Evolutionary conservation across 2,888 invertebrate genomes (phyloP), one percentile per base, ranked within the genome.

Genomic region (Chrysodeixis includens): DNA sequence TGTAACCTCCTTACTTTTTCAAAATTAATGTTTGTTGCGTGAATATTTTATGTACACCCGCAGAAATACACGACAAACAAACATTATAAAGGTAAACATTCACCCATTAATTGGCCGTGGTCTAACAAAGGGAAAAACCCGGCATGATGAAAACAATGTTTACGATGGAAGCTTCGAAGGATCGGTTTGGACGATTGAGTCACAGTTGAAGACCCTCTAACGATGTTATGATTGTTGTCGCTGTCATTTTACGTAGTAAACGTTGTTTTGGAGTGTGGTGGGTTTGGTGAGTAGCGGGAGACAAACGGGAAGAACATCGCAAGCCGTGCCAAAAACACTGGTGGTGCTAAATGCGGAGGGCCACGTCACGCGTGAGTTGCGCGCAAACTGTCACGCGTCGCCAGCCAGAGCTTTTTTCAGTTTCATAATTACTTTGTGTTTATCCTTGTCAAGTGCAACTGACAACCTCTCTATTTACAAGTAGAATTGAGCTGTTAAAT

Each of bases 261-360:
- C 66, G 61, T 55, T 66, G 22, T 56, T 70, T 62, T 65, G 69
- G 71, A 75, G 66, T 62, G 57, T 63, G 58, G 58, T 69, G 75
- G 63, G 55, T 55, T 49, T 72, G 58, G 40, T 75, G 78, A 71
- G 71, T 71, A 58, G 81, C 76, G 81, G 80, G 86, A 87, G 88
- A 91, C 83, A 90, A 85, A 67, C 83, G 89, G 88, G 90, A 90
- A 90, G 88, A 90, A 86, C 85, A 74, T 87, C 86, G 88, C 87
- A 87, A 84, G 85, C 82, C 80, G 81, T 90, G 91, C 90, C 91
- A 94, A 92, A 88, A 91, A 87, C 88, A 87, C 87, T 88, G 88
- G 82, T 82, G 84, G 87, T 72, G 88, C 93, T 93, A 93, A 93
- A 93, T 87, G 83, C 81, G 90, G 91, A 85, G 69, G 68, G 89